Conservation (phyloP, 37 sponge, comb jelly and placozoan species). For the Tethya wilhelma region DNA sequence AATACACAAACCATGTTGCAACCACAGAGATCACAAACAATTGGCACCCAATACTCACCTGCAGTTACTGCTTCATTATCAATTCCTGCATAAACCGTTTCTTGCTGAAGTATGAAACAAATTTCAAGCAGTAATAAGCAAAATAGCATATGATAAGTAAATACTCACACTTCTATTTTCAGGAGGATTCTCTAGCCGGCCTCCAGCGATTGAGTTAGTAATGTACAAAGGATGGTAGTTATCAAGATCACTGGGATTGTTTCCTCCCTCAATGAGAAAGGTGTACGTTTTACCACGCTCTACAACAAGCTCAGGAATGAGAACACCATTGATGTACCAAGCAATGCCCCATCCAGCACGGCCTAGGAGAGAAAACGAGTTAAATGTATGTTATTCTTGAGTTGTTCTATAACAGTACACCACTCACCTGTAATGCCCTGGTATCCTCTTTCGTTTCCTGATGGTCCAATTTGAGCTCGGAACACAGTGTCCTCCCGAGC, state of each 20-base stretch:
- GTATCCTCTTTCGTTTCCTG: slow-evolving; percentile 58
- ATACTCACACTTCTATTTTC: not conserved
- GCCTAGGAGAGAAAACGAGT: slow-evolving; percentile 37
- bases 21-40: no score
- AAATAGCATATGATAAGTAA: no score
- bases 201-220: slow-evolving; percentile 46
- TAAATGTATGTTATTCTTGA: no score
- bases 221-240: slow-evolving; percentile 82
- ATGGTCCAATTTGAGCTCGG: slow-evolving; percentile 55
- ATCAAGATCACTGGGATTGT: not conserved
- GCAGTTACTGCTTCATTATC: slow-evolving; percentile 21
- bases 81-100: slow-evolving; percentile 63
- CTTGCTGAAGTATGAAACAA: slow-evolving; percentile 27
- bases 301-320: slow-evolving; percentile 67
- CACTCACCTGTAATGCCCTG: slow-evolving; percentile 62
- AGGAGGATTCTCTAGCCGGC: slow-evolving; percentile 11
- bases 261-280: slow-evolving; percentile 70
- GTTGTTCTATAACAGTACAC: no score
- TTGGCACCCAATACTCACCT: slow-evolving; percentile 36
- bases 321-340: slow-evolving; percentile 72
- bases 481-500: slow-evolving; percentile 20
- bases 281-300: slow-evolving; percentile 64
- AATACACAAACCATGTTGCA: no score
- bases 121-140: no score
- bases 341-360: slow-evolving; percentile 70